Evolutionary conservation across 1,140 invertebrate genomes (phyloP).

Genomic region (Galendromus occidentalis): DNA sequence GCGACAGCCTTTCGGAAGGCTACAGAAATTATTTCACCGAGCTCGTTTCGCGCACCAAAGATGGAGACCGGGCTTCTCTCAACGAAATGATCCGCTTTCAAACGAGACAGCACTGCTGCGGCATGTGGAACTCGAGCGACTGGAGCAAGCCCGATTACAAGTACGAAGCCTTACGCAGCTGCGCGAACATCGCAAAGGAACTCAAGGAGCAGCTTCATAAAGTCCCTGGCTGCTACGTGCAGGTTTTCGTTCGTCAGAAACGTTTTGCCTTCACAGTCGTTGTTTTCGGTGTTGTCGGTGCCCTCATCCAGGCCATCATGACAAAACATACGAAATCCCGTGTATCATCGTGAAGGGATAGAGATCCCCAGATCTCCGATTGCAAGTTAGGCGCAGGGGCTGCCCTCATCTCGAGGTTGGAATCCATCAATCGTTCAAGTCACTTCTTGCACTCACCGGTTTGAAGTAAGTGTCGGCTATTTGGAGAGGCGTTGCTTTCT

Average conservation of each 20-base stretch:
- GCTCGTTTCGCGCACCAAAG: not conserved
- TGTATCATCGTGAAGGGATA: too few species aligned
- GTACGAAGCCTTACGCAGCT: not conserved
- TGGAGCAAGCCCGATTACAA: not conserved
- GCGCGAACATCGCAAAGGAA: not conserved
- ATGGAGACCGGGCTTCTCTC: not conserved
- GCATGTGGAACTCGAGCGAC: slow-evolving; percentile 3
- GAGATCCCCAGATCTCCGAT: not conserved
- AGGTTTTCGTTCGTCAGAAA: not conserved
- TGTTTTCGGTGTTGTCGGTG: not conserved
- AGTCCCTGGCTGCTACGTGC: not conserved
- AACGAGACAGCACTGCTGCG: not conserved
- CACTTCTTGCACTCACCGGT: not conserved
- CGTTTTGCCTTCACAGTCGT: not conserved
- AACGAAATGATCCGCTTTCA: slow-evolving; percentile 4
- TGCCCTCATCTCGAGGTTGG: not conserved
- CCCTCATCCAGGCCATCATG: not conserved
- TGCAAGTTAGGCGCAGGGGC: not conserved
- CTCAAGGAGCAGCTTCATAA: not conserved
- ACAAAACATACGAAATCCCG: not conserved
- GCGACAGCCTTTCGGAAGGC: not conserved
- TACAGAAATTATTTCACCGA: not conserved
- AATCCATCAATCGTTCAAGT: too few species aligned
- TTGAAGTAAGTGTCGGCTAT: slow-evolving; percentile 7
- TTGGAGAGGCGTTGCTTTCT: not conserved